Conservation (phyloP, 2,113 vertebrate species). For the Microtus pennsylvanicus region DNA sequence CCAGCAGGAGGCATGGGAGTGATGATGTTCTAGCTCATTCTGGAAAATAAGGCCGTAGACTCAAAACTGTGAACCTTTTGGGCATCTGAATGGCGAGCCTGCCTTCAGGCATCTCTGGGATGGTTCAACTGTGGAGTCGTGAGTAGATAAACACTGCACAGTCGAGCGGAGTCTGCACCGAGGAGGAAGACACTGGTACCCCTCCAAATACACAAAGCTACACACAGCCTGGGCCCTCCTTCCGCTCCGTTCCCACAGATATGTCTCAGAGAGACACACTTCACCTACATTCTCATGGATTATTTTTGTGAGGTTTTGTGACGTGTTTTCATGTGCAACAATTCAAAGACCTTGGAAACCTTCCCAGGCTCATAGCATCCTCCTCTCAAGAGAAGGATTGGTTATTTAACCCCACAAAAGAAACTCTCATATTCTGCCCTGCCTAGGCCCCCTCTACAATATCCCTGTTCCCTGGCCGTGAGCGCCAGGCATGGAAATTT, state of each 20-base stretch:
- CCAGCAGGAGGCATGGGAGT: not conserved
- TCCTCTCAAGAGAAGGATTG: not conserved
- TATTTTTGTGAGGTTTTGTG: not conserved
- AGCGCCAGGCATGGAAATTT: not conserved
- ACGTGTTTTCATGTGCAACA: not conserved
- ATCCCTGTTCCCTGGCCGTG: fast-evolving
- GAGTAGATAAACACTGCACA: not conserved
- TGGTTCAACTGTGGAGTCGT: not conserved
- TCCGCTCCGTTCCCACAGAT: not conserved
- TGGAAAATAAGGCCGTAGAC: not conserved
- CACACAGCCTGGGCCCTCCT: no score
- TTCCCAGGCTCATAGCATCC: not conserved
- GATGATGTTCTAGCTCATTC: not conserved
- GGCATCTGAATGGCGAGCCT: not conserved
- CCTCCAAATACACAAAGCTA: not conserved
- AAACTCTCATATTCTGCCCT: not conserved
- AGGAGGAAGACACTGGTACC: no score
- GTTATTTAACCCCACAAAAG: not conserved
- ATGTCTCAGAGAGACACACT: not conserved
- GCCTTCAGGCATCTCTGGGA: not conserved
- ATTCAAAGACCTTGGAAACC: not conserved
- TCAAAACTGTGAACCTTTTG: not conserved
- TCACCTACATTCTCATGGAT: fast-evolving
- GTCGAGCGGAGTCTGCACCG: fast-evolving
- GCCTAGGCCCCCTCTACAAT: not conserved